Evolutionary conservation across 1,140 invertebrate species (phyloP), one percentile per base, ranked within the genome.

Genomic region (Neotoxoptera formosana): DNA sequence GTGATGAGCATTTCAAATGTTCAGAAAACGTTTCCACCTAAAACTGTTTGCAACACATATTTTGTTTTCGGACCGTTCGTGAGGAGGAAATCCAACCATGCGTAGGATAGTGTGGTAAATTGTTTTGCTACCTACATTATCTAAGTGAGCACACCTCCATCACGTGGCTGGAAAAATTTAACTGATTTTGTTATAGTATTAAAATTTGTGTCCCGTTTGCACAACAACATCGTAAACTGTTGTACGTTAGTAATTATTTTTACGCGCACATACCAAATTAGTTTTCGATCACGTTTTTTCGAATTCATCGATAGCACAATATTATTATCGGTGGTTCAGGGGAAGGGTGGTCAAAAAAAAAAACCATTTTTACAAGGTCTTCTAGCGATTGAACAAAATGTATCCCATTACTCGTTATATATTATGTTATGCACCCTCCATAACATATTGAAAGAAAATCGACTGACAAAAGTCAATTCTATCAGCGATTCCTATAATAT

Each of bases 41-140:
- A 84, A 41, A 84, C 21, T 84, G 81, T 84, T 84, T 84, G 25
- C 36, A 84, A 84, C 81, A 36, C 81, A 84, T 84, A 67, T n/a
- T 76, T 84, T 84, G 36, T 45, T 41, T 84, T 45, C 83, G 9
- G 23, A 84, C 36, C 21, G 81, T 84, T 84, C 23, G 2, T 1
- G 41, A 84, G 36, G 36, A 41, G 21, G 83, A 41, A 84, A 84
- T 41, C 2, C 83, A 45, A 41, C 9, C 9, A 41, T 45, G 21
- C 83, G 21, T 41, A 20, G 20, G 20, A 45, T 76, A 76, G n/a
- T 76, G 14, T n/a, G 14, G 60, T 76, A 76, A 76, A 76, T 34
- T 3, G 60, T 76, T 76, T 76, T 76, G n/a, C 14, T n/a, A n/a
- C 14, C 2, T n/a, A n/a, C 14, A 6, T n/a, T 17, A 76, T 76